These are phyloP conservation scores for Gallinago stenura DNA, from an alignment of 2,797 vertebrate genomes.

Conservation along the genomic window DNA sequence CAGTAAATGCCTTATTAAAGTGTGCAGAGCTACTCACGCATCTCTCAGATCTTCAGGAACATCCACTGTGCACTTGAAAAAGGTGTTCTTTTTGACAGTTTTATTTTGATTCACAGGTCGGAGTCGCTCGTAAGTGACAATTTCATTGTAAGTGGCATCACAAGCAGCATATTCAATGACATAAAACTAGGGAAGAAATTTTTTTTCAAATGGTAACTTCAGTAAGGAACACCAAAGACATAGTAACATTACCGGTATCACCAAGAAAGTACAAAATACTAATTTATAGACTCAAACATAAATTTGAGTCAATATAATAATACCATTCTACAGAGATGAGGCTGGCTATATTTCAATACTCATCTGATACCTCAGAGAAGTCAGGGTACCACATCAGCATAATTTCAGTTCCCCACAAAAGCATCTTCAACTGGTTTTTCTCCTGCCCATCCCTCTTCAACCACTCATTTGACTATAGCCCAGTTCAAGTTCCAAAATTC, in stretches of 20 bases:
- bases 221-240: neutral
- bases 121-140: slow-evolving; percentile 96
- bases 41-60: slow-evolving; percentile 96
- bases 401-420: neutral
- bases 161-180: slow-evolving; percentile 99
- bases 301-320: neutral
- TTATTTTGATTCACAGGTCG: slow-evolving; percentile 95
- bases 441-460: neutral
- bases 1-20: neutral
- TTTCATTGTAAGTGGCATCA: slow-evolving; percentile 98
- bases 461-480: neutral
- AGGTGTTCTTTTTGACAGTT: slow-evolving; percentile 92
- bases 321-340: neutral
- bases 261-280: neutral
- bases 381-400: accelerated
- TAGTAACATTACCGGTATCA: neutral
- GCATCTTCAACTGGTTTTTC: neutral
- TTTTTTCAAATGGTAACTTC: neutral
- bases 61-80: slow-evolving; percentile 93
- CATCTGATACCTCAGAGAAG: neutral
- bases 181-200: slow-evolving; percentile 86
- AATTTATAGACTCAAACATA: neutral
- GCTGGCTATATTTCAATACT: neutral
- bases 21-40: slow-evolving; percentile 85
- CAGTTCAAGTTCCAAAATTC: neutral